Conservation (phyloP, 1,140 invertebrate genomes). For the Pseudoatta argentina region DNA sequence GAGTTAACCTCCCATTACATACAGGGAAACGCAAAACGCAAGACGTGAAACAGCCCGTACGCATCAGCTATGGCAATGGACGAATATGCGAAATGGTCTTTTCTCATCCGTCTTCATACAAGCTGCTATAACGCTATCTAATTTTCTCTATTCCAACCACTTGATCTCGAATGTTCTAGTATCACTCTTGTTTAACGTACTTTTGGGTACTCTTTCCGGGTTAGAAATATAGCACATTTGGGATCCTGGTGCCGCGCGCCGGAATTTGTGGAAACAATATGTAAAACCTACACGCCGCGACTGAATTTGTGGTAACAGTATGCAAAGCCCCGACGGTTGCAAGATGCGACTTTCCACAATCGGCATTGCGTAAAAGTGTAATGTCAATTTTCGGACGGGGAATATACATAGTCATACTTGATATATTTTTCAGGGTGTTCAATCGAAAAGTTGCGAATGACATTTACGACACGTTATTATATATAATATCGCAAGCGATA, state of each 20-base stretch:
- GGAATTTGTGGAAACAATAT: slow-evolving; percentile 62
- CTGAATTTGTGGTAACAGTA: slow-evolving; percentile 55
- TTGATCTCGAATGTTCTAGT: slow-evolving; percentile 1
- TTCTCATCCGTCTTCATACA: slow-evolving; percentile 34
- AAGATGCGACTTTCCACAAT: slow-evolving; percentile 41
- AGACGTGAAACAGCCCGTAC: slow-evolving; percentile 60
- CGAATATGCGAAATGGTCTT: slow-evolving; percentile 33
- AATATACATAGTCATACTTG: not conserved
- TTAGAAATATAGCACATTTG: slow-evolving; percentile 40
- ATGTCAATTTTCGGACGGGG: slow-evolving; percentile 43
- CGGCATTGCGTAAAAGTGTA: slow-evolving; percentile 45
- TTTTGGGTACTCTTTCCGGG: slow-evolving; percentile 41
- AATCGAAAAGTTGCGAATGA: slow-evolving; percentile 60
- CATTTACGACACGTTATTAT: slow-evolving; percentile 58
- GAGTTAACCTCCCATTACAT: slow-evolving; percentile 75
- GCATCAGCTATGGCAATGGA: slow-evolving; percentile 50
- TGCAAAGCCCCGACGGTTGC: slow-evolving; percentile 32
- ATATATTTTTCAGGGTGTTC: slow-evolving; percentile 36
- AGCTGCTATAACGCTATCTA: slow-evolving; percentile 58
- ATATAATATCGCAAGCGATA: slow-evolving; percentile 28
- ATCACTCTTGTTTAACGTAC: slow-evolving; percentile 57
- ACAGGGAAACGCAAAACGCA: slow-evolving; percentile 54
- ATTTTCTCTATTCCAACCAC: slow-evolving; percentile 44
- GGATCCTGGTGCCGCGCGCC: slow-evolving; percentile 2
- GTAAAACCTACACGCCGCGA: slow-evolving; percentile 32